These are phyloP conservation scores for Calameuta idolon DNA, from an alignment of 2,888 invertebrate species.

Conservation along the genomic window DNA sequence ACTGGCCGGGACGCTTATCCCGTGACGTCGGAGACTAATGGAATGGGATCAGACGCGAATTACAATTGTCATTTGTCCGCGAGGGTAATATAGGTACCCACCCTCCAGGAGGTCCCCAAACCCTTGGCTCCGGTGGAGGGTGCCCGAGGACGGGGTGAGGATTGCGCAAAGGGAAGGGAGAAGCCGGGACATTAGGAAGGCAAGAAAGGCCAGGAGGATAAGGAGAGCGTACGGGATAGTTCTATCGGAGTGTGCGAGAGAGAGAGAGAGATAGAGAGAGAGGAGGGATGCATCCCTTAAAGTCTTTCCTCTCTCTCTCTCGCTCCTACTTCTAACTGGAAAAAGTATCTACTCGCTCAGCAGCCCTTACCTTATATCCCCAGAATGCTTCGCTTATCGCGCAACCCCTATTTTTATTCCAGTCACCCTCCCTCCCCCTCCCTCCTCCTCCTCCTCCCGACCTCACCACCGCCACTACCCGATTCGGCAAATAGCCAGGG, in stretches of 20 bases:
- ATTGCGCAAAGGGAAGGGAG: slow-evolving; percentile 28
- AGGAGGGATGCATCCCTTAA: slow-evolving; percentile 19
- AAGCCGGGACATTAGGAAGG: slow-evolving; percentile 38
- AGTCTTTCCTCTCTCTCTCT: slow-evolving; percentile 30
- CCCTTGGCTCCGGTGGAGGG: slow-evolving; percentile 10
- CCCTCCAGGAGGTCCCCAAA: slow-evolving; percentile 31
- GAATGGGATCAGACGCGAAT: slow-evolving; percentile 17
- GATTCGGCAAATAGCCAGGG: slow-evolving; percentile 12
- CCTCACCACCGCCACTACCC: background rate
- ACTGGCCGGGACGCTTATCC: background rate
- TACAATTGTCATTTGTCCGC: slow-evolving; percentile 52
- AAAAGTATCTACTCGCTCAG: background rate
- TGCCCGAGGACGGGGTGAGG: slow-evolving; percentile 24
- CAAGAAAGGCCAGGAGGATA: slow-evolving; percentile 35
- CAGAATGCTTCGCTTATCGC: slow-evolving; percentile 36
- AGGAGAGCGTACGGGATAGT: slow-evolving; percentile 17
- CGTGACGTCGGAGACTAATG: background rate
- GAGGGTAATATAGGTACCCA: slow-evolving; percentile 41
- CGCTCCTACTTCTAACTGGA: background rate
- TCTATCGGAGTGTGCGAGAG: background rate
- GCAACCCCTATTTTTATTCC: slow-evolving; percentile 44
- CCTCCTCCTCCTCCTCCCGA: no score
- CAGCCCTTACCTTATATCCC: background rate
- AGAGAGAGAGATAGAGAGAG: slow-evolving; percentile 15
- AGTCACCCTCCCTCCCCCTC: slow-evolving; percentile 14